These are phyloP conservation scores for Physella acuta DNA, from an alignment of 1,140 invertebrate genomes.

Conservation along the genomic window DNA sequence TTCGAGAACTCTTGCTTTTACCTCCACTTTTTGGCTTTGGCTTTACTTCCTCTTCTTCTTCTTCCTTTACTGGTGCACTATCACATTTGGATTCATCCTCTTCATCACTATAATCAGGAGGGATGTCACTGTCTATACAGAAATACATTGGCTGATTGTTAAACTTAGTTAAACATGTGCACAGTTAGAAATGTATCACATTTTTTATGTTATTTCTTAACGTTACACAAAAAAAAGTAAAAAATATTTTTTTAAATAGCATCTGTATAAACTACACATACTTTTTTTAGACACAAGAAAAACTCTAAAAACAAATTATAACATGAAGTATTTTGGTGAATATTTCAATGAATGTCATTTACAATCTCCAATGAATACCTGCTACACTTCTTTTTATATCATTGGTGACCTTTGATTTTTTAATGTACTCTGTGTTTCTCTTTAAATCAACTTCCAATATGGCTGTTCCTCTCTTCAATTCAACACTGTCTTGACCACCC, in stretches of 20 bases:
- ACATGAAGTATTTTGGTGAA: not conserved
- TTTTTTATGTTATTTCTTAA: not conserved
- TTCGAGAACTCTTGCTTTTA: not conserved
- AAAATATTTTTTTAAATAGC: not conserved
- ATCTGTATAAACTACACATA: not conserved
- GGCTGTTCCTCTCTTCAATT: conserved; percentile 29
- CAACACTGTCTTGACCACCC: conserved; percentile 24
- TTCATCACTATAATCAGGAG: conserved; percentile 17
- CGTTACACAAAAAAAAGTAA: not conserved
- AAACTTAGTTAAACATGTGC: not conserved
- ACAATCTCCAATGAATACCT: too few species aligned
- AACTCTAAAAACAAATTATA: not conserved
- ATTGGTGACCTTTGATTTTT: too few species aligned
- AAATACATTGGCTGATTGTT: conserved; percentile 1
- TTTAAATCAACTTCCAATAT: conserved; percentile 40
- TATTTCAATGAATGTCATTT: too few species aligned
- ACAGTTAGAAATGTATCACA: not conserved
- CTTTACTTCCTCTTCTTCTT: conserved; percentile 24
- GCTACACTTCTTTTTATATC: conserved; percentile 40
- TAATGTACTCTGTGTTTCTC: conserved; percentile 42
- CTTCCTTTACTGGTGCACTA: not conserved
- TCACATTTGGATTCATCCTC: conserved; percentile 11
- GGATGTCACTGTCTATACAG: conserved; percentile 16
- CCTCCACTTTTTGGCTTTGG: not conserved
- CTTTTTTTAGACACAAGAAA: not conserved